phyloP scores from a whole-genome alignment of 2,797 vertebrate species.

The Manis crassicaudata region DNA sequence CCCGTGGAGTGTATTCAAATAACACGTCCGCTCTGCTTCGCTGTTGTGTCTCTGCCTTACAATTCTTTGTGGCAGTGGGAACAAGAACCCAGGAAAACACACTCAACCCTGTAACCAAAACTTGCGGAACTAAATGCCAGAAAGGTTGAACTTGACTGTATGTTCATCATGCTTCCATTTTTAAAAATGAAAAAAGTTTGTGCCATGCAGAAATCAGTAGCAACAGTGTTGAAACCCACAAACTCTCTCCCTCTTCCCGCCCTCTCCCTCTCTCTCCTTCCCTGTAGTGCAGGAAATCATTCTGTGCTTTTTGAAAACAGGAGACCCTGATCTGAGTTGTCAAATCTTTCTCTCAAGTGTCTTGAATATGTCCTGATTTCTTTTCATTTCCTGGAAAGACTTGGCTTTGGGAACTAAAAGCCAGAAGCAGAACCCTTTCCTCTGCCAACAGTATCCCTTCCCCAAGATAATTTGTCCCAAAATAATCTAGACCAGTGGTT shows the following conservation, averaged over 20 bases:
- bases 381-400: background rate
- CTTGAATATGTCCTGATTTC: background rate
- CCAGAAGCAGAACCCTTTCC: background rate
- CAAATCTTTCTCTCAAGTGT: background rate
- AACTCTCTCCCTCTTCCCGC: background rate
- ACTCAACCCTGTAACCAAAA: background rate
- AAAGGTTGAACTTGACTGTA: background rate
- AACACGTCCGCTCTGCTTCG: too few species aligned
- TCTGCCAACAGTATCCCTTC: background rate
- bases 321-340: background rate
- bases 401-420: background rate
- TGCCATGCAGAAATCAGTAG: background rate
- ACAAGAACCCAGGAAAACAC: too few species aligned
- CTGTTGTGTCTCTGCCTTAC: too few species aligned
- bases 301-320: background rate
- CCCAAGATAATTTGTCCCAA: background rate
- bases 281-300: background rate
- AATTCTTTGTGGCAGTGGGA: too few species aligned
- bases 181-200: background rate
- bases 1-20: too few species aligned
- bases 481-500: background rate
- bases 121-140: background rate
- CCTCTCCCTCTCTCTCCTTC: background rate
- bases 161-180: background rate
- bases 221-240: background rate